phyloP scores from a whole-genome alignment of 2,797 vertebrate genomes.

The Schizopygopsis malacanthus region DNA sequence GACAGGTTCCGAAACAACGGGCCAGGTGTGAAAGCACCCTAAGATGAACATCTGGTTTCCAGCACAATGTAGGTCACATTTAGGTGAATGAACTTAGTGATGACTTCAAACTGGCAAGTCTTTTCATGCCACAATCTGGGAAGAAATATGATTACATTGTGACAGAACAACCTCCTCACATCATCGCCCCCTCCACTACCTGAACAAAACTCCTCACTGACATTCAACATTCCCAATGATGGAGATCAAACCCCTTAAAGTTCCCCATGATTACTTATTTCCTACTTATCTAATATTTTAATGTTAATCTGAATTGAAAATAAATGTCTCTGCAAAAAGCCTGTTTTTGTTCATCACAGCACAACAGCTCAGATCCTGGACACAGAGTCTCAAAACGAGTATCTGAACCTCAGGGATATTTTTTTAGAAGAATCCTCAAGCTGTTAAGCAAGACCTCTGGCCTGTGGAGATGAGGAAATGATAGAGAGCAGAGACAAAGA shows the following conservation, averaged over 20 bases:
- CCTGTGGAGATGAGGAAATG: conserved; percentile 37
- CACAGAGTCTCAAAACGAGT: neutral
- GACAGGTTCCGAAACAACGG: too few relatives aligned
- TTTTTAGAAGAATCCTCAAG: neutral
- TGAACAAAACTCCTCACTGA: neutral
- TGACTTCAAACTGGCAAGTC: neutral
- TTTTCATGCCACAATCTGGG: neutral
- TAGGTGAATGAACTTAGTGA: neutral
- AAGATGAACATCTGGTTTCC: conserved; percentile 20
- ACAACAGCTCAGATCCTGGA: neutral
- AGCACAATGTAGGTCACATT: neutral
- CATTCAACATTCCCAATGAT: neutral
- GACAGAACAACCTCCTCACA: neutral
- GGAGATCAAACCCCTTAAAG: neutral
- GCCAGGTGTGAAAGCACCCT: too few relatives aligned
- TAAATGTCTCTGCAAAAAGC: neutral
- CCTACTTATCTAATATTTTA: neutral
- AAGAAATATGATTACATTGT: neutral
- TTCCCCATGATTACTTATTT: neutral
- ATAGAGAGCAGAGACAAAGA: conserved; percentile 39
- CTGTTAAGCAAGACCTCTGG: conserved; percentile 25
- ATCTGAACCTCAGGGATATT: neutral
- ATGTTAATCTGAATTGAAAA: neutral
- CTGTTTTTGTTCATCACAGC: neutral
- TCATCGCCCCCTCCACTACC: neutral